Base-by-base conservation (phyloP, 92 coral and sea anemone genomes). In the Epizoanthus stellaris region DNA sequence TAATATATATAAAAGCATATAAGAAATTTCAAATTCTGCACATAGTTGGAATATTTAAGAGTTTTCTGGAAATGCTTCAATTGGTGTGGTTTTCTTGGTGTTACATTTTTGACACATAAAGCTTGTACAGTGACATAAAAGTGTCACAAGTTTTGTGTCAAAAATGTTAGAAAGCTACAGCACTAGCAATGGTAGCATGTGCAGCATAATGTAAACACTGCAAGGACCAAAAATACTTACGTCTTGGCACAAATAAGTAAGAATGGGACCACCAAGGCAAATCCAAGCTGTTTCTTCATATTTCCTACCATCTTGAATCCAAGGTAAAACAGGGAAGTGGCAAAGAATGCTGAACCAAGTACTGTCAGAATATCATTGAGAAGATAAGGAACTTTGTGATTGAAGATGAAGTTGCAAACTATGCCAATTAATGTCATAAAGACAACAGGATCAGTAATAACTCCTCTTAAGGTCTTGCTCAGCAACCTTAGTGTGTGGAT, bases 241-340 rank as follows among this genome's bases (percentile, higher is more conserved):
- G 84, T 67, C 89, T 95, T 95, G 12, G 98, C 91, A 80, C 87
- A 80, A 67, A 88, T 77, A 34, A 95, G 92, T 57, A 94, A 84
- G 25, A 95, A 64, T 43, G 98, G 98, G 15, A 95, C 93, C 62
- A 93, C 17, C 60, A 95, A 88, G 20, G 89, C 94, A 68, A 76
- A 86, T 45, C 97, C 98, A 70, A 95, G 30, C 71, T 88, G 86
- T 70, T 93, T 89, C 45, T 73, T 95, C 92, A 95, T 90, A 68
- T 88, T 95, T 57, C 97, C 97, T 82, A 95, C 98, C 93, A 95
- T 92, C 61, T 93, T 93, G 79, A 95, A 81, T 17, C 98, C 98
- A 82, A 95, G 85, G 80, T 85, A 95, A 82, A 95, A 95, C 75
- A 95, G 79, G 1, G 98, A 93, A 77, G 95, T 86, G 20, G 95